Evolutionary conservation across 2,888 invertebrate species (phyloP).

Genomic region (Cryptocephalus primarius): DNA sequence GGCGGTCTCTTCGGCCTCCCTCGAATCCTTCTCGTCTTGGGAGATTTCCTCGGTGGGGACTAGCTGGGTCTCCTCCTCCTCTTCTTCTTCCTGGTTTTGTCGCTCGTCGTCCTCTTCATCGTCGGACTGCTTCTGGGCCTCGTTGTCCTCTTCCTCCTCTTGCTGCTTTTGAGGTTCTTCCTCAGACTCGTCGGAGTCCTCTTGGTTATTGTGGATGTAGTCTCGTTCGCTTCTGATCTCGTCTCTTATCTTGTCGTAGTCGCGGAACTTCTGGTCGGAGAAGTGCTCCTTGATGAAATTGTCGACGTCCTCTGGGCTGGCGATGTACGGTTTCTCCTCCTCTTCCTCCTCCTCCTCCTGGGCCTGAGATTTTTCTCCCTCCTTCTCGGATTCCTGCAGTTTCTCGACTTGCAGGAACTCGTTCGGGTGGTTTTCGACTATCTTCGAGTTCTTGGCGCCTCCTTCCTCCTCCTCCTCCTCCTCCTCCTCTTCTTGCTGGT

Average conservation of each 20-base stretch:
- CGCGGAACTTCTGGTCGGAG: constrained; percentile 6
- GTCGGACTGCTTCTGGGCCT: background rate
- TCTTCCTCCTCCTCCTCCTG: constrained; percentile 6
- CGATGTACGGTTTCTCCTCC: constrained; percentile 1
- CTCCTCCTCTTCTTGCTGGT: constrained; percentile 8
- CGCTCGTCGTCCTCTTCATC: constrained; percentile 2
- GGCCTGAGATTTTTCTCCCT: background rate
- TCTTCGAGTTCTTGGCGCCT: too few species aligned
- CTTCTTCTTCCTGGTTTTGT: background rate
- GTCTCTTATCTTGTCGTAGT: constrained; percentile 10
- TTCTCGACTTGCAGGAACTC: constrained; percentile 9
- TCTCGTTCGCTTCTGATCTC: constrained; percentile 9
- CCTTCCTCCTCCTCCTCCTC: constrained; percentile 11
- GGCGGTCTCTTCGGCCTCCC: constrained; percentile 1
- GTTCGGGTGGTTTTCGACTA: constrained; percentile 8
- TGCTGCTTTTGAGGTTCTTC: background rate
- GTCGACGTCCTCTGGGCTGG: constrained; percentile 8
- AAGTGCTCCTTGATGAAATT: constrained; percentile 12
- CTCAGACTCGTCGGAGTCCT: background rate
- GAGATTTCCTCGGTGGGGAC: constrained; percentile 1
- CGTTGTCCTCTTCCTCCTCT: constrained; percentile 1
- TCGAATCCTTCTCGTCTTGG: background rate
- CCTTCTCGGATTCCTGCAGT: constrained; percentile 8
- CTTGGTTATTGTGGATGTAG: background rate
- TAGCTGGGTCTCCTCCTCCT: background rate